Conservation (phyloP, 2,888 invertebrate genomes). For the Euproctis similis region DNA sequence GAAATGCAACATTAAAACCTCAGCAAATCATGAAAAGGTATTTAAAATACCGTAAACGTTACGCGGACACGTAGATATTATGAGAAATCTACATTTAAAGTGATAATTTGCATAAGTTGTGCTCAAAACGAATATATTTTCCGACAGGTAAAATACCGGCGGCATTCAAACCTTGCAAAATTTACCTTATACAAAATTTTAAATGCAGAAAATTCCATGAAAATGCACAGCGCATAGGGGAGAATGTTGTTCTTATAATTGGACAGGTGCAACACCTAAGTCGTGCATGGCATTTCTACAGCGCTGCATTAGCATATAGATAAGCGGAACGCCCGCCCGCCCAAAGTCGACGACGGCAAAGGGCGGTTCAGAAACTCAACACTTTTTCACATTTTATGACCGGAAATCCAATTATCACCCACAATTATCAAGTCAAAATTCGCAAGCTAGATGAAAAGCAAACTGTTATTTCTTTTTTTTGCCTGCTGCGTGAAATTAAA, state of each 20-base stretch:
- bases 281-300: conserved; percentile 63
- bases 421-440: conserved; percentile 60
- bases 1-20: too few relatives aligned
- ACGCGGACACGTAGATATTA: too few relatives aligned
- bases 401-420: conserved; percentile 66
- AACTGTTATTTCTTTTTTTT: too few relatives aligned
- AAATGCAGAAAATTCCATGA: conserved; percentile 61
- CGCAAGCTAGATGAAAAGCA: conserved; percentile 39
- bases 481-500: conserved; percentile 17
- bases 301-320: conserved; percentile 68
- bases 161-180: conserved; percentile 43
- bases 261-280: conserved; percentile 64
- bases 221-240: conserved; percentile 62
- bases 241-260: conserved; percentile 69
- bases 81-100: conserved; percentile 22
- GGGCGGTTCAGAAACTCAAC: conserved; percentile 37
- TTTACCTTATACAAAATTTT: conserved; percentile 56
- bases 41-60: too few relatives aligned
- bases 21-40: too few relatives aligned
- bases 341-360: conserved; percentile 43
- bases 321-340: conserved; percentile 54
- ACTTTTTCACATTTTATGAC: conserved; percentile 63
- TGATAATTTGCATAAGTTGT: conserved; percentile 47
- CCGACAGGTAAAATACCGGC: conserved; percentile 18
- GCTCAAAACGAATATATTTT: conserved; percentile 38